phyloP scores from a whole-genome alignment of 1,140 invertebrate species.

The Anastatus disparis region DNA sequence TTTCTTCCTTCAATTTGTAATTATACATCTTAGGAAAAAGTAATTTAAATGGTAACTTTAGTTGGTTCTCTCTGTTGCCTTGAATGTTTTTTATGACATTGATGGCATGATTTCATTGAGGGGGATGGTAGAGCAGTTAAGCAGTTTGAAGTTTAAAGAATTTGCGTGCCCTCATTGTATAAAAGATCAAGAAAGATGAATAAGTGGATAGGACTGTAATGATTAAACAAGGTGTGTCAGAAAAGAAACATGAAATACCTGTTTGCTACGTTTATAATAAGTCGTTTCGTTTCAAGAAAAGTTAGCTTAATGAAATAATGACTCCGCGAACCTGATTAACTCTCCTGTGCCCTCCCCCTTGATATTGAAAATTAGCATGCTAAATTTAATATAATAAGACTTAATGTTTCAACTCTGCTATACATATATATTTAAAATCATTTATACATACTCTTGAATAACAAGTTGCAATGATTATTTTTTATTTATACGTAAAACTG shows the following conservation, averaged over 20 bases:
- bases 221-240: constrained; percentile 35
- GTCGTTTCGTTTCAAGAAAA: background rate
- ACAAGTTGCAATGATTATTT: too few relatives aligned
- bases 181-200: background rate
- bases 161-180: constrained; percentile 9
- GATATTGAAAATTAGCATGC: constrained; percentile 27
- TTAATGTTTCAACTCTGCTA: constrained; percentile 10
- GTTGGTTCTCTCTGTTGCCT: too few relatives aligned
- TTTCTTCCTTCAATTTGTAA: too few relatives aligned
- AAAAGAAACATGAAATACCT: constrained; percentile 33
- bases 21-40: too few relatives aligned
- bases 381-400: constrained; percentile 20
- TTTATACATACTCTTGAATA: too few relatives aligned
- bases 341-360: background rate
- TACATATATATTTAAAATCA: too few relatives aligned
- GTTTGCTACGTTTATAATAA: constrained; percentile 23
- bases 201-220: background rate
- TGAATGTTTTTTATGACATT: too few relatives aligned
- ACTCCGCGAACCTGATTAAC: constrained; percentile 19
- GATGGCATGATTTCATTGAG: too few relatives aligned
- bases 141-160: too few relatives aligned
- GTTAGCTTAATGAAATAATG: constrained; percentile 33
- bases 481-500: too few relatives aligned
- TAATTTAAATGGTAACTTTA: too few relatives aligned
- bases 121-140: too few relatives aligned